Percentiles rank a stretch among this genome's conserved stretches.
These are phyloP conservation scores for Geopemphigus sp. DNA, from an alignment of 1,140 invertebrate species.

Conservation along the genomic window DNA sequence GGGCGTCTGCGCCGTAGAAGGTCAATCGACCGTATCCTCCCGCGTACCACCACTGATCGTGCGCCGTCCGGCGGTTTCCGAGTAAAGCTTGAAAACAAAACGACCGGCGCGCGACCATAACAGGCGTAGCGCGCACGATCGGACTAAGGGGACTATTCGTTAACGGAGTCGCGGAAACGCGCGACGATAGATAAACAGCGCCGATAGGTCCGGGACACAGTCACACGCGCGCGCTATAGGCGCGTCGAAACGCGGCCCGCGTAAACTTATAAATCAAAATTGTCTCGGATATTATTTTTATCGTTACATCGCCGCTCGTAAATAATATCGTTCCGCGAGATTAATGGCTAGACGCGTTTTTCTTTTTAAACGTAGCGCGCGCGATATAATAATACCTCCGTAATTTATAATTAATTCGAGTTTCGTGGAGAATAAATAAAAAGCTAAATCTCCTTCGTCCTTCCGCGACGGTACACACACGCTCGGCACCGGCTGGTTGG, in stretches of 20 bases:
- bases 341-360: slow-evolving; percentile 12
- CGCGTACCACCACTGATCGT: too few species aligned
- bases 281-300: slow-evolving; percentile 6
- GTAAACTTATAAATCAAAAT: slow-evolving; percentile 22
- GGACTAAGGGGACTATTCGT: too few species aligned
- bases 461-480: not conserved
- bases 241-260: not conserved
- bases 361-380: not conserved
- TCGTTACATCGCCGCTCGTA: not conserved
- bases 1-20: slow-evolving; percentile 21
- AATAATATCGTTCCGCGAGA: slow-evolving; percentile 7
- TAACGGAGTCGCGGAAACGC: too few species aligned
- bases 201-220: too few species aligned
- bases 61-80: too few species aligned
- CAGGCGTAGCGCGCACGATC: too few species aligned
- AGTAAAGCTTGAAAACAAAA: too few species aligned
- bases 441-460: not conserved
- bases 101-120: too few species aligned
- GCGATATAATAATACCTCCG: slow-evolving; percentile 7
- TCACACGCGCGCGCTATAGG: too few species aligned
- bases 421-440: not conserved
- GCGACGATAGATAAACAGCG: too few species aligned
- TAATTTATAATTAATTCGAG: slow-evolving; percentile 24
- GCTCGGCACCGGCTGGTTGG: too few species aligned
- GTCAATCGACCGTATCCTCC: too few species aligned